phyloP scores from a whole-genome alignment of 64 coral and sea anemone species.

The Montipora cactus region DNA sequence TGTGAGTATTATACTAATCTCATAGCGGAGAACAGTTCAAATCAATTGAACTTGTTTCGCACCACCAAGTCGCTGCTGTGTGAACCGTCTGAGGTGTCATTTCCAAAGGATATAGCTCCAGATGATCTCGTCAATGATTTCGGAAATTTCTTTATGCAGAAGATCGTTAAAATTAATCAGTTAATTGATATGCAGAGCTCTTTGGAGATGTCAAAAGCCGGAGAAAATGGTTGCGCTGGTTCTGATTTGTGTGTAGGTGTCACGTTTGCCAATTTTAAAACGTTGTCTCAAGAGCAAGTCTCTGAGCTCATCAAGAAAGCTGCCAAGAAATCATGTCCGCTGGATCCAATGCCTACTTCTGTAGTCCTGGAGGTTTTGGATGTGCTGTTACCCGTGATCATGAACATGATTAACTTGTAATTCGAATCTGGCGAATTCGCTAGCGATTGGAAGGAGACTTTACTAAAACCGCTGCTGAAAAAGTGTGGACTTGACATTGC shows the following conservation, averaged over 20 bases:
- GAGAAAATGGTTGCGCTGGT: no score
- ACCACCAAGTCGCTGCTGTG: neutral
- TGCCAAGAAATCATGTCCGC: conserved; percentile 46
- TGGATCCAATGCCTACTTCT: conserved; percentile 58
- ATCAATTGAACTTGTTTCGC: conserved; percentile 34
- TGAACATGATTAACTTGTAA: conserved; percentile 36
- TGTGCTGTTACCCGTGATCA: conserved; percentile 41
- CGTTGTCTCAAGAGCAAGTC: no score
- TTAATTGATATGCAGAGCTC: no score
- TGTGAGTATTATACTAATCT: conserved; percentile 44
- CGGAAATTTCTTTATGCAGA: no score
- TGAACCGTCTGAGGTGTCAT: neutral
- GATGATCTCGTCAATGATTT: no score
- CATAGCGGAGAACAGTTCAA: conserved; percentile 6
- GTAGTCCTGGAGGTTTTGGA: conserved; percentile 33
- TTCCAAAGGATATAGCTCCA: no score
- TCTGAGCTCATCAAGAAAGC: conserved; percentile 39
- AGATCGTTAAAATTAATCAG: no score
- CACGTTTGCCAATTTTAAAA: no score
- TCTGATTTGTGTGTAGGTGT: no score
- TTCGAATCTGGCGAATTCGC: conserved; percentile 43
- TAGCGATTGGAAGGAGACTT: conserved; percentile 28
- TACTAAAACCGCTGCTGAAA: conserved; percentile 22
- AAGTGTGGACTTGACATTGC: conserved; percentile 41
- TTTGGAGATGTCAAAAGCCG: no score